A percentile compares a stretch with the other conserved stretches of the same genome.
These are phyloP conservation scores for Andrena marginata DNA, from an alignment of 2,888 invertebrate species.

Conservation along the genomic window DNA sequence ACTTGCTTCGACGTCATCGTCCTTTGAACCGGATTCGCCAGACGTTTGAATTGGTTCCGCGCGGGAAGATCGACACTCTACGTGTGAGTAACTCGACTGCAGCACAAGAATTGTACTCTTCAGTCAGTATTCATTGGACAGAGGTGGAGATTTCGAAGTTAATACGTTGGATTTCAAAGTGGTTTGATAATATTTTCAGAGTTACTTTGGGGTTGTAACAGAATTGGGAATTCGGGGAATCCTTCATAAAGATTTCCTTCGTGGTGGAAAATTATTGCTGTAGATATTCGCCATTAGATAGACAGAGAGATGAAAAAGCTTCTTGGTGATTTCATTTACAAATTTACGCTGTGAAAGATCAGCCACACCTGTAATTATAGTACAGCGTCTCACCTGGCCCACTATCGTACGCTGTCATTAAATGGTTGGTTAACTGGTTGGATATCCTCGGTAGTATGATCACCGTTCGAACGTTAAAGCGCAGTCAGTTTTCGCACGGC, in stretches of 20 bases:
- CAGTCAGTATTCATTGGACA: neutral
- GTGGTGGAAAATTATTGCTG: neutral
- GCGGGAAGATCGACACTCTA: neutral
- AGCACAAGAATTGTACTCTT: neutral
- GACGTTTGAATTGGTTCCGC: neutral
- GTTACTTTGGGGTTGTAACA: neutral
- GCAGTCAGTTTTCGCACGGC: slow-evolving; percentile 29
- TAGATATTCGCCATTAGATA: no score
- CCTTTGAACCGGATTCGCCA: slow-evolving; percentile 22
- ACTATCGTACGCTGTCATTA: slow-evolving; percentile 8
- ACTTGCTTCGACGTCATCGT: neutral
- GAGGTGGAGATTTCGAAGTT: neutral
- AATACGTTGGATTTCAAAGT: neutral
- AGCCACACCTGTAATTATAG: neutral
- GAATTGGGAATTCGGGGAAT: no score
- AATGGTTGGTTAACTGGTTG: neutral
- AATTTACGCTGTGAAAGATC: slow-evolving; percentile 5
- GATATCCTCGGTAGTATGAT: slow-evolving; percentile 1
- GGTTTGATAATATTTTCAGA: neutral
- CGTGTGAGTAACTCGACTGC: neutral
- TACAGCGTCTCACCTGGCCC: neutral
- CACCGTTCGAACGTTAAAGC: neutral
- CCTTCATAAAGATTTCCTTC: neutral
- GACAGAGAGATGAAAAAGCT: slow-evolving; percentile 10
- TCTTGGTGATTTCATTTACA: slow-evolving; percentile 26